Percentiles rank a stretch among this genome's conserved stretches.
phyloP scores from a whole-genome alignment of 2,113 vertebrate species.

The Sphyrna mokarran region DNA sequence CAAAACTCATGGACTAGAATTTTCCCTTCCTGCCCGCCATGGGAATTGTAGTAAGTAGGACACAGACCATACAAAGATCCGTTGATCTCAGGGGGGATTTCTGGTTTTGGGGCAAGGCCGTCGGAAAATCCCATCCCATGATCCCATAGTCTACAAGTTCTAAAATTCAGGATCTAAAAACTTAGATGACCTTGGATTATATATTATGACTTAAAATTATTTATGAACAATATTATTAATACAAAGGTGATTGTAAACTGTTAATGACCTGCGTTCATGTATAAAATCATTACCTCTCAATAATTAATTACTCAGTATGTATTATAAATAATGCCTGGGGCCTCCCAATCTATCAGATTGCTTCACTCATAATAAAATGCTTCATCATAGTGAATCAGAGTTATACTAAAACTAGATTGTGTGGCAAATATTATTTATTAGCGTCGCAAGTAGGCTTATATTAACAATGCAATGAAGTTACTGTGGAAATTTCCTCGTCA shows the following conservation, averaged over 20 bases:
- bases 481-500: too few relatives aligned
- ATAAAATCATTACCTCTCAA: background rate
- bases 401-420: background rate
- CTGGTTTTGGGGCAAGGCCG: too few relatives aligned
- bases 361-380: background rate
- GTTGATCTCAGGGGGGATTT: too few relatives aligned
- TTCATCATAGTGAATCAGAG: background rate
- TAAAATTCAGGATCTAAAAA: background rate
- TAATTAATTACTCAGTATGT: background rate
- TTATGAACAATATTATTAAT: slow-evolving; percentile 18
- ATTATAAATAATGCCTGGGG: background rate
- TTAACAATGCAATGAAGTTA: too few relatives aligned
- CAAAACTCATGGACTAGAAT: background rate
- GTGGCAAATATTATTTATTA: too few relatives aligned
- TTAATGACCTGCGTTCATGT: background rate
- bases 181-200: background rate
- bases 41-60: too few relatives aligned
- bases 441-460: too few relatives aligned
- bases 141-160: background rate
- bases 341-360: background rate
- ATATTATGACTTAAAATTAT: background rate
- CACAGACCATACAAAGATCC: too few relatives aligned
- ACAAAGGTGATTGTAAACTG: background rate
- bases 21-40: too few relatives aligned
- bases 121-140: too few relatives aligned